Conservation (phyloP, 2,113 vertebrate species). For the Syngnathoides biaculeatus region DNA sequence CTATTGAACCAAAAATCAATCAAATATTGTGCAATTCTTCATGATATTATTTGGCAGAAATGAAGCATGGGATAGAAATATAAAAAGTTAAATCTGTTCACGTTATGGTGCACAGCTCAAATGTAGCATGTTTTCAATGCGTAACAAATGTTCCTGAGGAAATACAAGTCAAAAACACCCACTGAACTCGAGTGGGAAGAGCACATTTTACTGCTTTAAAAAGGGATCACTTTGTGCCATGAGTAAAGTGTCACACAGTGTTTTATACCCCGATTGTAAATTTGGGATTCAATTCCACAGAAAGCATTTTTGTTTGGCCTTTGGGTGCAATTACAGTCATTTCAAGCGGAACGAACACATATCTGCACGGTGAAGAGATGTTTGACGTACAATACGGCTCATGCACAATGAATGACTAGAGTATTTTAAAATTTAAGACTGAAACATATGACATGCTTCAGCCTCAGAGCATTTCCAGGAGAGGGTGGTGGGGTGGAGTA, state of each 20-base stretch:
- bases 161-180: not conserved
- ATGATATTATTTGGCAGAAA: not conserved
- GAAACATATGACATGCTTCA: too few species aligned
- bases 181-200: not conserved
- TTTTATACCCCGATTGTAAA: not conserved
- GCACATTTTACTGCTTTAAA: not conserved
- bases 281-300: not conserved
- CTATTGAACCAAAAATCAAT: slow-evolving; percentile 37
- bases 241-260: not conserved
- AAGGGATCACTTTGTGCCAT: not conserved
- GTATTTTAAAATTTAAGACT: too few species aligned
- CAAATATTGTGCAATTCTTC: not conserved
- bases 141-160: not conserved
- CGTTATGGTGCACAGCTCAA: not conserved
- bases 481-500: too few species aligned
- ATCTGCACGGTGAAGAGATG: not conserved
- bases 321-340: not conserved
- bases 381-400: not conserved
- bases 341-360: not conserved
- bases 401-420: too few species aligned
- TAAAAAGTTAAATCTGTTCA: not conserved
- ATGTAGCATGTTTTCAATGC: not conserved
- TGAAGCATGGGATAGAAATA: not conserved
- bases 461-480: too few species aligned
- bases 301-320: not conserved